Conservation (phyloP, 2,113 vertebrate species). For the Amblyopsis rosae region DNA sequence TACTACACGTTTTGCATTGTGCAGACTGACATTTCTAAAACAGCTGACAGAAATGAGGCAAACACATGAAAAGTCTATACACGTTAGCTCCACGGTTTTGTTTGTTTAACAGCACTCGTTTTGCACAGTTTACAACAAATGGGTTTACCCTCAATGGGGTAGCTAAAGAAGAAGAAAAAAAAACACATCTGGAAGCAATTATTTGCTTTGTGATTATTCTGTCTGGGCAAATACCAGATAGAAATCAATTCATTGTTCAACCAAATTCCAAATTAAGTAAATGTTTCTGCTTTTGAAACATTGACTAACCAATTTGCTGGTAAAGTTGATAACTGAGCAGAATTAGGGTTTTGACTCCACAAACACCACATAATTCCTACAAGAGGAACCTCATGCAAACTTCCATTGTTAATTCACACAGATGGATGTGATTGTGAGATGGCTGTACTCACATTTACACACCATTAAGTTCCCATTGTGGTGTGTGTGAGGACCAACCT, state of each 20-base stretch:
- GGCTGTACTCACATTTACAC: too few relatives aligned
- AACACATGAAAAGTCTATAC: conserved; percentile 34
- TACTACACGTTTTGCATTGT: too few relatives aligned
- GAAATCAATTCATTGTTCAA: conserved; percentile 42
- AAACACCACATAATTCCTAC: too few relatives aligned
- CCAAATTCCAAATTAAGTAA: conserved; percentile 7
- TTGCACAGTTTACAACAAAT: conserved; percentile 53
- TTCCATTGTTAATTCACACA: too few relatives aligned
- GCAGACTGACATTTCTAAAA: conserved; percentile 26
- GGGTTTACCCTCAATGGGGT: conserved; percentile 40
- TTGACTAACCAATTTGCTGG: too few relatives aligned
- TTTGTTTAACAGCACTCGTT: conserved; percentile 42
- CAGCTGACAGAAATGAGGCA: conserved; percentile 43
- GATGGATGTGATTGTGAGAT: too few relatives aligned
- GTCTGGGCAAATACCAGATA: conserved; percentile 53
- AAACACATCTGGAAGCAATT: conserved; percentile 70
- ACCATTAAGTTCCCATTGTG: too few relatives aligned
- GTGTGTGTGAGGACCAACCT: too few relatives aligned
- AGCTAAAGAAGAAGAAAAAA: conserved; percentile 32
- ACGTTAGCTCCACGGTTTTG: conserved; percentile 20
- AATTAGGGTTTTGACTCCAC: too few relatives aligned
- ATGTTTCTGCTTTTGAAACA: neutral
- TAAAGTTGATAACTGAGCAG: too few relatives aligned
- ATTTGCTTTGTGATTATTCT: conserved; percentile 56
- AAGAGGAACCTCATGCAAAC: too few relatives aligned